Conservation (phyloP, 1,140 invertebrate genomes). For the Portunus trituberculatus region DNA sequence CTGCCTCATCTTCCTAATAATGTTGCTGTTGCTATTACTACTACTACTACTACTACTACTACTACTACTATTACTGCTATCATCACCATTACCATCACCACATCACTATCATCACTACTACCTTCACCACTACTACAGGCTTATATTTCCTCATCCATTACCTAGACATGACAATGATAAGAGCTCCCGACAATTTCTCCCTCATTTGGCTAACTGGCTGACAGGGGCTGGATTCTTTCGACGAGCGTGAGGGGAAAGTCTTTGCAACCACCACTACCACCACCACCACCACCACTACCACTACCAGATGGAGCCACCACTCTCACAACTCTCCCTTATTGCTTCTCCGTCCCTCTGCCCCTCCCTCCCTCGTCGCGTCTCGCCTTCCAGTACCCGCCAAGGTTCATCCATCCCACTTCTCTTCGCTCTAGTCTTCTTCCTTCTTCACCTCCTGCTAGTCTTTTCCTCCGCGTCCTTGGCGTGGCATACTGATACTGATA, state of each 20-base stretch:
- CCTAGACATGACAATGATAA: not conserved
- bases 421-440: not conserved
- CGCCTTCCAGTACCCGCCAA: not conserved
- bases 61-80: slow-evolving; percentile 4
- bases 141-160: not conserved
- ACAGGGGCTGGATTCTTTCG: not conserved
- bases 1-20: not conserved
- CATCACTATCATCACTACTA: not conserved
- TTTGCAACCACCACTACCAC: not conserved
- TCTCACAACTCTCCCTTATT: not conserved
- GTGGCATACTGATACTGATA: too few relatives aligned
- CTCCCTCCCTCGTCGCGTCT: not conserved
- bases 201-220: not conserved
- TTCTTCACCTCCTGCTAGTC: not conserved
- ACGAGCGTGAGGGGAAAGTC: not conserved
- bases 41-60: slow-evolving; percentile 14
- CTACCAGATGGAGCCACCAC: not conserved
- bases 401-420: not conserved
- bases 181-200: not conserved
- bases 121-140: not conserved
- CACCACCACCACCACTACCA: not conserved
- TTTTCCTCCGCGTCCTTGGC: not conserved
- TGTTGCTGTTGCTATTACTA: not conserved
- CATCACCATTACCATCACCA: not conserved
- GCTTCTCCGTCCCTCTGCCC: not conserved